Conservation (phyloP, 2,888 invertebrate species). For the Seira ritae region DNA sequence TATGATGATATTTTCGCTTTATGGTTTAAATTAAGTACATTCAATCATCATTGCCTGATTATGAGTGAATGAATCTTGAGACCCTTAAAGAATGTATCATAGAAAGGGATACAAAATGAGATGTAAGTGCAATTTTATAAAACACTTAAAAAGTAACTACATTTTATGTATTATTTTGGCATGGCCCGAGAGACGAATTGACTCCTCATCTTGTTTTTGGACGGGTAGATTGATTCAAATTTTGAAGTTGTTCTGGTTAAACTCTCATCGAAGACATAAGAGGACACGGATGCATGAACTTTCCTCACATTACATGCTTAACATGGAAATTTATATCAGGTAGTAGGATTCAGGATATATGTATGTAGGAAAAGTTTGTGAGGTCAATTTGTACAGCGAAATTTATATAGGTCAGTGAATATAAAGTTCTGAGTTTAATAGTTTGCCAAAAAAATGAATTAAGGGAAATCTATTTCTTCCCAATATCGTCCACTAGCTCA, state of each 20-base stretch:
- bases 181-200: background rate
- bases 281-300: too few species aligned
- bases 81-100: background rate
- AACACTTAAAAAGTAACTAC: background rate
- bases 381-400: too few species aligned
- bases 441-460: too few species aligned
- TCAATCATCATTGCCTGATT: background rate
- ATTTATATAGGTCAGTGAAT: too few species aligned
- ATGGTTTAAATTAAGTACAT: background rate
- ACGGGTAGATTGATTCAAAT: background rate
- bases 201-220: background rate
- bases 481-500: too few species aligned
- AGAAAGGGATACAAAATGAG: conserved; percentile 8
- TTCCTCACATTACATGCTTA: too few species aligned
- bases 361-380: too few species aligned
- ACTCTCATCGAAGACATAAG: background rate
- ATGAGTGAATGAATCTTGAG: too few species aligned
- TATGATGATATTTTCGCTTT: background rate
- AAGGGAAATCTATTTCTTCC: too few species aligned
- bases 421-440: too few species aligned
- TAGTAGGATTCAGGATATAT: too few species aligned
- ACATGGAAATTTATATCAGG: too few species aligned
- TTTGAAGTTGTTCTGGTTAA: background rate
- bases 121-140: conserved; percentile 19
- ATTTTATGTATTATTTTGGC: background rate